These are phyloP conservation scores for Lordiphosa stackelbergi DNA, from an alignment of 1,140 invertebrate genomes.

Conservation along the genomic window DNA sequence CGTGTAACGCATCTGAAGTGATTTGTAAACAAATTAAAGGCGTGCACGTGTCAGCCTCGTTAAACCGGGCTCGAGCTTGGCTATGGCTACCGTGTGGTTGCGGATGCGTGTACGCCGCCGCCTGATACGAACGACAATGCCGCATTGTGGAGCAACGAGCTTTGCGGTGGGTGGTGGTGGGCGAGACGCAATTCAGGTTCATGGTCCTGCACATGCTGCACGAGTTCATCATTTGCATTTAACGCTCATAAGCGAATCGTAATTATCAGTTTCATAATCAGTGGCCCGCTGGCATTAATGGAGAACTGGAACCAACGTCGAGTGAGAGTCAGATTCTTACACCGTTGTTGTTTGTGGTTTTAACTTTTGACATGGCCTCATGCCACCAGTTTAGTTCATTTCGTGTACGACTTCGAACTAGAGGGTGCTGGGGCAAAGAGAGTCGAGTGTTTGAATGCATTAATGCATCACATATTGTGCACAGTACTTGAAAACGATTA, in stretches of 20 bases:
- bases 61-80: conserved; percentile 30
- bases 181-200: conserved; percentile 1
- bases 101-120: conserved; percentile 28
- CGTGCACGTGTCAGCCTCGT: conserved; percentile 70
- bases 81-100: conserved; percentile 12
- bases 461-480: conserved; percentile 9
- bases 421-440: conserved; percentile 22
- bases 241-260: conserved; percentile 49
- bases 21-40: conserved; percentile 77
- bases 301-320: neutral
- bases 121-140: conserved; percentile 43
- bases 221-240: conserved; percentile 46
- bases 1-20: conserved; percentile 75
- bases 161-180: conserved; percentile 25
- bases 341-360: conserved; percentile 27
- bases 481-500: neutral
- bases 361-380: conserved; percentile 33
- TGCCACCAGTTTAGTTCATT: conserved; percentile 16
- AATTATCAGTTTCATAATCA: conserved; percentile 49
- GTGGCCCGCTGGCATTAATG: conserved; percentile 15
- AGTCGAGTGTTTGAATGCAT: conserved; percentile 23
- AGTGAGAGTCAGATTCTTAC: conserved; percentile 12
- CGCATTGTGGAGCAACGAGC: conserved; percentile 30
- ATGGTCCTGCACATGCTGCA: conserved; percentile 11
- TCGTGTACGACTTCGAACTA: conserved; percentile 46